Evolutionary conservation across 2,797 vertebrate species (phyloP).

Genomic region (Streptopelia turtur): DNA sequence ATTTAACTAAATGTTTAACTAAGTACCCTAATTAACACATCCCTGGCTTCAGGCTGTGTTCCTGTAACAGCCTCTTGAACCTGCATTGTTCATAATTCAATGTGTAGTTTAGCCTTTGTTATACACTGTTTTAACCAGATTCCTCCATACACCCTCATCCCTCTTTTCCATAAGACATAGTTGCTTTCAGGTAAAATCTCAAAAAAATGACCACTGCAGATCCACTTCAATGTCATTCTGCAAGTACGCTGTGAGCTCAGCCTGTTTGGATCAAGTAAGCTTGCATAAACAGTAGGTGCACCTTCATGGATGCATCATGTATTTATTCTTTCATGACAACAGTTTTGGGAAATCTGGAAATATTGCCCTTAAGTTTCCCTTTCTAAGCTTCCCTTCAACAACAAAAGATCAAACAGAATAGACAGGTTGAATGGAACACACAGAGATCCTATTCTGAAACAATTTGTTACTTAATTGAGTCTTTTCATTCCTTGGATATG

Average conservation of each 20-base stretch:
- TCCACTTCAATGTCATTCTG: neutral
- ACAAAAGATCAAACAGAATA: neutral
- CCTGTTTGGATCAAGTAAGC: neutral
- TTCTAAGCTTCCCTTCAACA: neutral
- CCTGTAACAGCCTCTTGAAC: neutral
- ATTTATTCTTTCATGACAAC: neutral
- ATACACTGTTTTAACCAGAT: neutral
- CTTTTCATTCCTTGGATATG: neutral
- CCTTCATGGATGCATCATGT: neutral
- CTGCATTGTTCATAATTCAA: neutral
- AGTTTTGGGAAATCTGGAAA: neutral
- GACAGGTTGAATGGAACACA: neutral
- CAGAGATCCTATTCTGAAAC: neutral
- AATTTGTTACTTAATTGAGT: neutral
- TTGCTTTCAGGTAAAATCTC: neutral
- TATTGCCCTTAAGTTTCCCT: neutral
- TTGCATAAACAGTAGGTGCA: neutral
- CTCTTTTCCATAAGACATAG: neutral
- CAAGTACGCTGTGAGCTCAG: neutral
- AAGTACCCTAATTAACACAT: neutral
- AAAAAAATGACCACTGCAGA: neutral
- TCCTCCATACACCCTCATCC: neutral
- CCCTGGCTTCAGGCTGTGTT: neutral
- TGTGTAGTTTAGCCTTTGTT: neutral
- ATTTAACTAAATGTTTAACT: neutral